Percentiles rank a stretch among this genome's conserved stretches.
Conservation (phyloP, 2,888 invertebrate species). For the Heliconius erato region DNA sequence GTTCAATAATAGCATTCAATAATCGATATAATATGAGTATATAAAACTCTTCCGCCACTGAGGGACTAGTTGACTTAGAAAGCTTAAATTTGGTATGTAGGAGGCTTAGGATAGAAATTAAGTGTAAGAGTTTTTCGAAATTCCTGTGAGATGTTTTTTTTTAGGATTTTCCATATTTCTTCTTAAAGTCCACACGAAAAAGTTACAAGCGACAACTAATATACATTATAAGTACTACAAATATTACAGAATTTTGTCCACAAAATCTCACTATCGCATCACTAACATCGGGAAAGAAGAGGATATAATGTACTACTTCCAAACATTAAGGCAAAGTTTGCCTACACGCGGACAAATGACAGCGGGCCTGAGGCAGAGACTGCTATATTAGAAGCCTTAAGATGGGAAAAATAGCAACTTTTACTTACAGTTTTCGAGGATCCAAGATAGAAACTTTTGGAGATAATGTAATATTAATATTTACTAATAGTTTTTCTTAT, state of each 20-base stretch:
- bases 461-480: background rate
- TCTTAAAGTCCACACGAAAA: no score
- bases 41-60: no score
- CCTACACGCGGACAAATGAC: conserved; percentile 83
- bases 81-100: no score
- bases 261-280: conserved; percentile 48
- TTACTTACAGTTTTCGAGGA: conserved; percentile 68
- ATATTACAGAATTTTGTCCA: background rate
- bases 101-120: no score
- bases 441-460: conserved; percentile 44
- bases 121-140: no score
- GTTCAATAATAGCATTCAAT: no score
- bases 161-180: no score
- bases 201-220: no score
- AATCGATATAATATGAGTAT: no score
- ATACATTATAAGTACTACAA: background rate
- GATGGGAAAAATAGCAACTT: conserved; percentile 84
- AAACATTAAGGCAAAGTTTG: conserved; percentile 83
- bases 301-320: conserved; percentile 84
- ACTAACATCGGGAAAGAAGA: conserved; percentile 74
- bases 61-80: no score
- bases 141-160: no score
- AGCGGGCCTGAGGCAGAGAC: conserved; percentile 78
- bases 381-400: conserved; percentile 84
- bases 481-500: no score